Base-by-base conservation (phyloP, 2,888 invertebrate species). In the Agrilus biguttatus region DNA sequence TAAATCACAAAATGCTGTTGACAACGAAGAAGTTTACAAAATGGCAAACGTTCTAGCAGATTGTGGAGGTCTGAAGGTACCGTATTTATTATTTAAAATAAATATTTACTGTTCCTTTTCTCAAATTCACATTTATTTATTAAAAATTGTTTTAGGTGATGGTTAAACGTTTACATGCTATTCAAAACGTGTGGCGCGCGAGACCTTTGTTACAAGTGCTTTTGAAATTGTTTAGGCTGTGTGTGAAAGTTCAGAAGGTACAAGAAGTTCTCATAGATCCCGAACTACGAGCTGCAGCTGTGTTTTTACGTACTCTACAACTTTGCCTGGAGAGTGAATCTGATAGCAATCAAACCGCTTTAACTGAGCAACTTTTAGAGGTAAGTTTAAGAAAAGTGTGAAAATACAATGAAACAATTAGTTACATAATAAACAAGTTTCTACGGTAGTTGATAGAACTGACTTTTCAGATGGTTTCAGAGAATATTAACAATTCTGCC, bases 11-110 rank as follows among this genome's bases (percentile, higher is more conserved):
- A 90, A 80, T 55, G 74, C 79, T 4, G 85, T 93, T 2, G 92
- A 97, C 61, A 91, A 92, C 55, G 97, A 97, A 60, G 89, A 93
- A 59, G 82, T 92, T 1, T 97, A 90, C 63, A 80, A 83, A 58
- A 83, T 90, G 83, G 88, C 89, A 0, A 84, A 83, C 59, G 86
- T 89, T 1, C 70, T 92, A 57, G 82, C 82, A 2, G 80, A 86
- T 51, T 86, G 85, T 62, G 83, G 77, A 2, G 85, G 85, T 2
- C 65, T 86, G 10, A 69, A 75, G 55, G 75, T 75, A 47, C 28
- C 43, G 41, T 19, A 35, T 33, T 45, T 17, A 17, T 37, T n/a
- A n/a, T n/a, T n/a, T 19, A 38, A 17, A 13, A 33, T 17, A 17
- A 17, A 17, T 17, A 21, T 41, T 41, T 36, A 12, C 23, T 13